Percentiles rank a stretch among this genome's conserved stretches.
phyloP scores from a whole-genome alignment of 2,797 vertebrate genomes.

The Lates japonicus region DNA sequence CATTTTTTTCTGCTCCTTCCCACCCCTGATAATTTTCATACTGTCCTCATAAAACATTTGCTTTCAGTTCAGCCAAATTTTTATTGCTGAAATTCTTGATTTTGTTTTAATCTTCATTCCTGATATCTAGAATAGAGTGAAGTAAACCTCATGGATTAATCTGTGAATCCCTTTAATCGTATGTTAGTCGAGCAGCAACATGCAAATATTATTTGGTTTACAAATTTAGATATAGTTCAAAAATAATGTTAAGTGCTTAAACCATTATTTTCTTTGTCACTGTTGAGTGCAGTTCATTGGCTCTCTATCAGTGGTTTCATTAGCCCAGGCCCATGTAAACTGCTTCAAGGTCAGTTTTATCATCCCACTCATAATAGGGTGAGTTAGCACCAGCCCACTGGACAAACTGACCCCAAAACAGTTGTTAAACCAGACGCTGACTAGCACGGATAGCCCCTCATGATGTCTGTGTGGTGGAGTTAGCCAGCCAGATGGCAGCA shows the following conservation, averaged over 20 bases:
- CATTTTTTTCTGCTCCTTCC: not conserved
- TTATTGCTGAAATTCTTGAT: constrained; percentile 14
- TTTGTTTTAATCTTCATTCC: constrained; percentile 4
- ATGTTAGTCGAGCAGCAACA: constrained; percentile 25
- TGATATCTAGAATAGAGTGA: constrained; percentile 7
- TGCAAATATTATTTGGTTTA: constrained; percentile 19
- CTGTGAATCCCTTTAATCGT: constrained; percentile 29
- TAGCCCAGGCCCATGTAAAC: constrained; percentile 76
- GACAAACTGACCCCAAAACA: constrained; percentile 79
- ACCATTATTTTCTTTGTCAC: constrained; percentile 72
- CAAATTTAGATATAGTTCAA: constrained; percentile 59
- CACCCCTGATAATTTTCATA: not conserved
- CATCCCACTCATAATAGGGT: constrained; percentile 75
- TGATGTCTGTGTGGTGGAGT: constrained; percentile 55
- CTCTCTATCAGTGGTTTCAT: constrained; percentile 73
- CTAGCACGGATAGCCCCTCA: constrained; percentile 68
- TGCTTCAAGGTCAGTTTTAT: constrained; percentile 83
- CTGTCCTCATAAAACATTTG: not conserved
- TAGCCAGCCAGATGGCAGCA: constrained; percentile 84
- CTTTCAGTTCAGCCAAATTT: not conserved
- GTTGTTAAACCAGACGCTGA: constrained; percentile 76
- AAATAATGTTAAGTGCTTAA: constrained; percentile 69
- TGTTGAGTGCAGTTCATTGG: constrained; percentile 70
- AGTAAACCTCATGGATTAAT: constrained; percentile 6
- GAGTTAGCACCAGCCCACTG: constrained; percentile 76